phyloP scores from a whole-genome alignment of 2,888 invertebrate species.

The Drosophila ezoana region DNA sequence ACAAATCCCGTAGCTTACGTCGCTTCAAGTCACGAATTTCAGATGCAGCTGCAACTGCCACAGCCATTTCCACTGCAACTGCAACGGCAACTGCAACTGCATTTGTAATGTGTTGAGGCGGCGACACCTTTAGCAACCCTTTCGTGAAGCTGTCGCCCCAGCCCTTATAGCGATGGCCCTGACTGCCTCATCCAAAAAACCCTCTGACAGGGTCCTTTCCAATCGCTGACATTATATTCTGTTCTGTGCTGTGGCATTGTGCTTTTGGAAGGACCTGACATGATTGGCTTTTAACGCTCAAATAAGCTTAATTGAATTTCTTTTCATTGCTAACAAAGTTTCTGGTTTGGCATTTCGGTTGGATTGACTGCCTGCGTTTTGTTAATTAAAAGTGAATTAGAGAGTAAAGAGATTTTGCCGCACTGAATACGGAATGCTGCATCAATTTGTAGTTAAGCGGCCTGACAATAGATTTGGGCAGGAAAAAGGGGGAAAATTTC shows the following conservation, averaged over 20 bases:
- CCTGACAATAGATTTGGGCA: constrained; percentile 2
- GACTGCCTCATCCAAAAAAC: constrained; percentile 4
- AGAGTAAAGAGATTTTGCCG: constrained; percentile 38
- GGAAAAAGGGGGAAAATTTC: not conserved
- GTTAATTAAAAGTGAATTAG: constrained; percentile 81
- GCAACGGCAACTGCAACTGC: constrained; percentile 13
- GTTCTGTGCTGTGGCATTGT: constrained; percentile 61
- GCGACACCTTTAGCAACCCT: constrained; percentile 76
- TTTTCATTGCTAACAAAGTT: constrained; percentile 79
- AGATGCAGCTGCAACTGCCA: constrained; percentile 32
- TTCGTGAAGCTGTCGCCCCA: constrained; percentile 47
- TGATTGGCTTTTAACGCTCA: constrained; percentile 85
- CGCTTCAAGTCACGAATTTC: constrained; percentile 56
- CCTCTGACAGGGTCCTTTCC: constrained; percentile 17
- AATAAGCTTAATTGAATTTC: constrained; percentile 85
- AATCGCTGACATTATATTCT: constrained; percentile 3
- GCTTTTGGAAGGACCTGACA: constrained; percentile 68
- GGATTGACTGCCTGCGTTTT: constrained; percentile 60
- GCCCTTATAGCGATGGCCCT: constrained; percentile 21
- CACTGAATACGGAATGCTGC: not conserved
- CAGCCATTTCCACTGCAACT: constrained; percentile 12
- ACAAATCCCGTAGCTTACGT: constrained; percentile 66
- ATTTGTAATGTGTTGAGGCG: constrained; percentile 63
- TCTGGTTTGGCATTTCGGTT: constrained; percentile 47
- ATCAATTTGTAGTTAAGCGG: constrained; percentile 1